Base-by-base conservation (phyloP, 2,888 invertebrate species). In the Cordylochernes scorpioides region DNA sequence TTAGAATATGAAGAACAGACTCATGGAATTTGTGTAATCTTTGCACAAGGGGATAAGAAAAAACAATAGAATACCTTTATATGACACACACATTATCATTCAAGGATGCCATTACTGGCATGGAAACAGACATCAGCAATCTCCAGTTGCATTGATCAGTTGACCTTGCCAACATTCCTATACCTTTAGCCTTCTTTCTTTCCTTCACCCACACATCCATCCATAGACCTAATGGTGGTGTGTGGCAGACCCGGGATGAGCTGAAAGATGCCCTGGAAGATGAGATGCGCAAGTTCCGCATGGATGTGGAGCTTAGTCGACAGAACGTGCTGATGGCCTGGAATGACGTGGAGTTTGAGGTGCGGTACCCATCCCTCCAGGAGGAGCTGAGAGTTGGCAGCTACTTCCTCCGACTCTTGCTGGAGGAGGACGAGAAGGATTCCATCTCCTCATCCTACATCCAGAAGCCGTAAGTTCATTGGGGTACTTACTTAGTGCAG, bases 371-470 rank as follows among this genome's bases (percentile, higher is more conserved):
- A 49, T 84, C 88, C 47, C 62, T 99, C 39, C 70, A 74, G 32
- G 84, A 88, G 45, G 97, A 97, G 59, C 82, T 99, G 41, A 78
- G 78, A 59, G 91, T 97, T 45, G 94, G 94, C 10, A 91, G 94
- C 54, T 99, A 97, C 57, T 99, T 88, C 53, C 64, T 99, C 41
- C 63, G 94, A 42, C 62, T 97, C 46, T 61, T 99, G 39, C 58
- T 99, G 30, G 88, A 94, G 52, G 80, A 84, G 56, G 70, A 74
- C 45, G 53, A 53, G 25, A 46, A 40, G 68, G 77, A 54, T 70
- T 71, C 40, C 14, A 58, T 58, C 35, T 55, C 55, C 38, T 52
- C 55, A 42, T 58, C 62, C 50, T 71, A 77, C 16, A 82, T 84
- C 41, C 68, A 78, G 52, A 72, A 74, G 57, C 80, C 84, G 72